Evolutionary conservation across 2,888 invertebrate genomes (phyloP).

Genomic region (Seira sanloemensis): DNA sequence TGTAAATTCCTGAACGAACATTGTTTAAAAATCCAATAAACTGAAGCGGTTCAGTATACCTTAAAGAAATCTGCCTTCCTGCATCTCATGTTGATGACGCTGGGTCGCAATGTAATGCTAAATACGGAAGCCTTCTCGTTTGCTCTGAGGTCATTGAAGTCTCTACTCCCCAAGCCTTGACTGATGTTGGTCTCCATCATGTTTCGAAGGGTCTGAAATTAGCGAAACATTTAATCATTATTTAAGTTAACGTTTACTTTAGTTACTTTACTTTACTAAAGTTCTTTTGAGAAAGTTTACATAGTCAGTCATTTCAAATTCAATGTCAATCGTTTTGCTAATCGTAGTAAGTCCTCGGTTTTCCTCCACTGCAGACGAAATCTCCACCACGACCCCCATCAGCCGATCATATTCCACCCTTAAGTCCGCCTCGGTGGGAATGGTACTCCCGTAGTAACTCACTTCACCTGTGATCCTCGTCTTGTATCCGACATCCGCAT

Average conservation of each 20-base stretch:
- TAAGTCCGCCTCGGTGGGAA: slow-evolving; percentile 68
- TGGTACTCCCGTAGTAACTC: slow-evolving; percentile 59
- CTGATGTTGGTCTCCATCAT: neutral
- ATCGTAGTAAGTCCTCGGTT: slow-evolving; percentile 63
- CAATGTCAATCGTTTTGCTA: slow-evolving; percentile 68
- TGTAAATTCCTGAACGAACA: no score
- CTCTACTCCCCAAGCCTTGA: neutral
- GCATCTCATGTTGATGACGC: slow-evolving; percentile 67
- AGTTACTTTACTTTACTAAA: neutral
- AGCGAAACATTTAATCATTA: neutral
- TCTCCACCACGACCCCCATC: slow-evolving; percentile 61
- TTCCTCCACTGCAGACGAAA: slow-evolving; percentile 36
- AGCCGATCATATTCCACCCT: slow-evolving; percentile 64
- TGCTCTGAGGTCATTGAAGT: slow-evolving; percentile 41
- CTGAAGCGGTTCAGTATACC: no score
- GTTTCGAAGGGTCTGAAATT: neutral
- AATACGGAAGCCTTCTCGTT: slow-evolving; percentile 64
- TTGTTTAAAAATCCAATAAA: no score
- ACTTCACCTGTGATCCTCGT: slow-evolving; percentile 67
- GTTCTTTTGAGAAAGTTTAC: slow-evolving; percentile 39
- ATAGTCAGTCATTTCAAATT: slow-evolving; percentile 63
- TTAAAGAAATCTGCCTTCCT: slow-evolving; percentile 64
- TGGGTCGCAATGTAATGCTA: slow-evolving; percentile 70
- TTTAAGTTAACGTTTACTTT: neutral
- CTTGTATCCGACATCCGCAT: slow-evolving; percentile 66